Percentiles rank a stretch among this genome's conserved stretches.
Conservation (phyloP, 1,140 invertebrate genomes). For the Ladona fulva region DNA sequence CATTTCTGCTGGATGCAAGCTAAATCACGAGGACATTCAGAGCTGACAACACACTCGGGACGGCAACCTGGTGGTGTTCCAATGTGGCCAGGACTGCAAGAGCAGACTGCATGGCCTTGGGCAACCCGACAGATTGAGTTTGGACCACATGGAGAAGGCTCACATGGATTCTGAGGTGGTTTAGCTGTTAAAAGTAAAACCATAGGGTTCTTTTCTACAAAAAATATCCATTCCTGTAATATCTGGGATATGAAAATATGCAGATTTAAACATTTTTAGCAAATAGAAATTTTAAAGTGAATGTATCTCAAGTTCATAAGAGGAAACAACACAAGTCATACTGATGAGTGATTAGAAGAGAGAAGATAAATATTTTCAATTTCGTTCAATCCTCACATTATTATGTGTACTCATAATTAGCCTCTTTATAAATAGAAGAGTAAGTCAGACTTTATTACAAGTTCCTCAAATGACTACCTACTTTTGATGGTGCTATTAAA, state of each 20-base stretch:
- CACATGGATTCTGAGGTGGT: slow-evolving; percentile 55
- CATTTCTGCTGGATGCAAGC: slow-evolving; percentile 75
- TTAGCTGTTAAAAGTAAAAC: slow-evolving; percentile 32
- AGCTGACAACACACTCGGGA: slow-evolving; percentile 68
- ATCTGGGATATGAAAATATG: slow-evolving; percentile 34
- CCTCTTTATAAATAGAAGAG: no score
- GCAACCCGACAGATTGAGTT: slow-evolving; percentile 65
- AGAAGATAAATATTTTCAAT: no score
- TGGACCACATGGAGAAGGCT: slow-evolving; percentile 69
- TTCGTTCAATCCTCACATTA: no score
- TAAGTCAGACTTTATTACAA: no score
- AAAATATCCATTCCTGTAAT: slow-evolving; percentile 20
- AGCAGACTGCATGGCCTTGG: slow-evolving; percentile 64
- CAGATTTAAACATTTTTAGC: slow-evolving; percentile 21
- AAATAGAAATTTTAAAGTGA: neutral
- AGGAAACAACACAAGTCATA: no score
- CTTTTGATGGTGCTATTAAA: no score
- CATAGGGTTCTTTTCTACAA: slow-evolving; percentile 20
- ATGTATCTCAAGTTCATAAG: no score
- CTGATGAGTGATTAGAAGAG: no score
- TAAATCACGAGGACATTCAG: slow-evolving; percentile 59
- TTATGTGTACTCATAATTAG: no score
- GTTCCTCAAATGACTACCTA: no score
- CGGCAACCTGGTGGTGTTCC: slow-evolving; percentile 67
- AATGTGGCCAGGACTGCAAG: slow-evolving; percentile 62